These are phyloP conservation scores for Columbina picui DNA, from an alignment of 2,113 vertebrate genomes.

Conservation along the genomic window DNA sequence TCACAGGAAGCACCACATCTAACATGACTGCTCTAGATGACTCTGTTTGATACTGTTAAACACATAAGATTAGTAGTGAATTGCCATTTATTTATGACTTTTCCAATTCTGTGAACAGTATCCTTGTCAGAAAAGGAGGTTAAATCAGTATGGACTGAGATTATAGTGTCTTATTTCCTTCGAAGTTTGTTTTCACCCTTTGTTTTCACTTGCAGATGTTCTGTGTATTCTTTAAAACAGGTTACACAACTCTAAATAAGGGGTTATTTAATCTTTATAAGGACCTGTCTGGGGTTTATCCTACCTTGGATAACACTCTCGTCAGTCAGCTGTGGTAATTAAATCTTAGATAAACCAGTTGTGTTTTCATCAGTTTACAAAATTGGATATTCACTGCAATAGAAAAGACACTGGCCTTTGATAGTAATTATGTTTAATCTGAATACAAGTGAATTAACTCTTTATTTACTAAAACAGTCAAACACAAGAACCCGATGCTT, in stretches of 20 bases:
- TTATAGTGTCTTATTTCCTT: background rate
- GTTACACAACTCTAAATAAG: background rate
- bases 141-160: background rate
- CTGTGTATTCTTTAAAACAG: background rate
- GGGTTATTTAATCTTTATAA: background rate
- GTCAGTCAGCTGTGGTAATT: background rate
- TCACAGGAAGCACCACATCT: background rate
- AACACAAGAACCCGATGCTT: background rate
- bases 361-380: background rate
- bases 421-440: background rate
- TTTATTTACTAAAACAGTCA: background rate
- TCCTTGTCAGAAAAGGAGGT: background rate
- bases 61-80: background rate
- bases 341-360: background rate
- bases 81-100: background rate
- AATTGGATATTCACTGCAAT: background rate
- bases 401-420: background rate
- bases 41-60: background rate
- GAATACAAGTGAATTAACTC: background rate
- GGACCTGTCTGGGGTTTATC: background rate
- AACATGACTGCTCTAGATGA: background rate
- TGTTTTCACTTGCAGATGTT: background rate
- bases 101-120: background rate
- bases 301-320: background rate
- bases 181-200: background rate